phyloP scores from a whole-genome alignment of 2,888 invertebrate species.

The Sarcophaga carnaria region DNA sequence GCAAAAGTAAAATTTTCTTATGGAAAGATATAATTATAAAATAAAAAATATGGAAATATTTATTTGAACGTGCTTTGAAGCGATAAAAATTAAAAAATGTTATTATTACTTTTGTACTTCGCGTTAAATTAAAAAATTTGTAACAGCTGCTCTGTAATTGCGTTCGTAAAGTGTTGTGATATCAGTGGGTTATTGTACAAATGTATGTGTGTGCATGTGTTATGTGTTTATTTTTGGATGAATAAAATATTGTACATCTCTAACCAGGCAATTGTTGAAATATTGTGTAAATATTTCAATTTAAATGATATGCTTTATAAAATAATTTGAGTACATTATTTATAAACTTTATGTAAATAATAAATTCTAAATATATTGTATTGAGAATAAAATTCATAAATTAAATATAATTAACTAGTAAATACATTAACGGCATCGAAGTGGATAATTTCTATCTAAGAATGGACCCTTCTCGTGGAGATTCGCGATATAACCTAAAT shows the following conservation, averaged over 20 bases:
- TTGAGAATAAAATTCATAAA: neutral
- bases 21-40: conserved; percentile 21
- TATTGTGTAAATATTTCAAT: neutral
- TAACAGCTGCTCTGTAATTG: conserved; percentile 52
- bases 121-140: conserved; percentile 27
- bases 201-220: conserved; percentile 68
- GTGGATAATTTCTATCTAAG: conserved; percentile 81
- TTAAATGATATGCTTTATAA: neutral
- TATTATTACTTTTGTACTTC: neutral
- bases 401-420: neutral
- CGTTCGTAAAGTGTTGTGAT: conserved; percentile 56
- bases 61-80: conserved; percentile 11
- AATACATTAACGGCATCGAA: conserved; percentile 73
- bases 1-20: conserved; percentile 25
- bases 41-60: conserved; percentile 18
- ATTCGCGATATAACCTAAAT: conserved; percentile 94
- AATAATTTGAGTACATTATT: neutral
- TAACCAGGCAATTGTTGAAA: neutral
- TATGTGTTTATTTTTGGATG: conserved; percentile 73
- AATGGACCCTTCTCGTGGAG: conserved; percentile 95
- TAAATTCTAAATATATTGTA: neutral
- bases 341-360: neutral
- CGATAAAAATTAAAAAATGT: conserved; percentile 9
- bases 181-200: conserved; percentile 65
- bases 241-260: conserved; percentile 1